Percentiles rank a stretch among this genome's conserved stretches.
These are phyloP conservation scores for Odontamblyopus lacepedii DNA, from an alignment of 2,797 vertebrate genomes.

Conservation along the genomic window DNA sequence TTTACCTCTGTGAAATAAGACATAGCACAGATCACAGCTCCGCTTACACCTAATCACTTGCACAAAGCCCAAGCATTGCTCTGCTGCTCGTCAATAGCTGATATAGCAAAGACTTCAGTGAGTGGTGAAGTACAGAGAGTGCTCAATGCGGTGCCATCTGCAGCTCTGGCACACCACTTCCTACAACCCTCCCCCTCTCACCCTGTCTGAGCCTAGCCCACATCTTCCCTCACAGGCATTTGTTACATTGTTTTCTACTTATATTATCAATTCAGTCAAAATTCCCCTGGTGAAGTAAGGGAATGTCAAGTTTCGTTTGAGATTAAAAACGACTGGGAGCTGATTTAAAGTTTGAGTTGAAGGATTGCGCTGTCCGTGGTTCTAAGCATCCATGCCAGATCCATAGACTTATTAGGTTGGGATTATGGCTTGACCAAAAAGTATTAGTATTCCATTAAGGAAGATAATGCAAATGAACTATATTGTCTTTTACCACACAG, in stretches of 20 bases:
- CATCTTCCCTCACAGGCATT: conserved; percentile 28
- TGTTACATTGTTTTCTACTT: conserved; percentile 16
- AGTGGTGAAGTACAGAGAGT: conserved; percentile 27
- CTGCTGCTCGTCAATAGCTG: conserved; percentile 9
- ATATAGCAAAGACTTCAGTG: background rate
- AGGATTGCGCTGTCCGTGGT: conserved; percentile 27
- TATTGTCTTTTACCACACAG: background rate
- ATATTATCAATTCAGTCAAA: conserved; percentile 6
- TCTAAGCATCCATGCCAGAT: conserved; percentile 27
- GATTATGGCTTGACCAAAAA: background rate
- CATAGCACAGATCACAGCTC: conserved; percentile 17
- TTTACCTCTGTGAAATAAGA: conserved; percentile 24
- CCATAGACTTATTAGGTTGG: conserved; percentile 5
- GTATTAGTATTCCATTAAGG: background rate
- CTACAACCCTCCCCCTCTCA: conserved; percentile 34
- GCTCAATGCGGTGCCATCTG: conserved; percentile 70
- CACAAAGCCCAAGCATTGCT: conserved; percentile 29
- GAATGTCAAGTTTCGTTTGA: conserved; percentile 46
- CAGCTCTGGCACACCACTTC: conserved; percentile 65
- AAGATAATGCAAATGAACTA: background rate
- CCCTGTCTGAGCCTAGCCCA: conserved; percentile 21
- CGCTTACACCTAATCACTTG: conserved; percentile 22
- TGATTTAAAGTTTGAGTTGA: conserved; percentile 21
- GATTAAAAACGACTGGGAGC: conserved; percentile 19
- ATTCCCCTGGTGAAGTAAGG: conserved; percentile 47